Percentiles rank a stretch among this genome's conserved stretches.
These are phyloP conservation scores for Emesis russula DNA, from an alignment of 2,888 invertebrate species.

Conservation along the genomic window DNA sequence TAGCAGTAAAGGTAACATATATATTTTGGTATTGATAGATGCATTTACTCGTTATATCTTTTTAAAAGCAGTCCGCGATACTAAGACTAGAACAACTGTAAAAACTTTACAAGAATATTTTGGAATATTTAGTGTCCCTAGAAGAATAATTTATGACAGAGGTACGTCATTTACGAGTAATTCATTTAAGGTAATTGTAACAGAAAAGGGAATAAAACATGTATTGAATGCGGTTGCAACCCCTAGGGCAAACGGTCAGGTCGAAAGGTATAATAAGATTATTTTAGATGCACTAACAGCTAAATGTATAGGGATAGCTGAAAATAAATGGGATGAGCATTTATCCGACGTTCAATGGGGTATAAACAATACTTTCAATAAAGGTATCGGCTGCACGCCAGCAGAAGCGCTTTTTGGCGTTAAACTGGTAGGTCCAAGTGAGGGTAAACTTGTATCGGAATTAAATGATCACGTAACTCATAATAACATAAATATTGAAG, in stretches of 20 bases:
- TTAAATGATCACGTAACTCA: no score
- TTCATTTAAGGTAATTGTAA: no score
- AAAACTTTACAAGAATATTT: conserved; percentile 34
- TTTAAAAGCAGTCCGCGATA: conserved; percentile 41
- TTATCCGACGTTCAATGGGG: not conserved
- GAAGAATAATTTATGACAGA: conserved; percentile 47
- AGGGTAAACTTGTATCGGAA: not conserved
- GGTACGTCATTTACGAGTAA: conserved; percentile 39
- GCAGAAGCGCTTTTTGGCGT: not conserved
- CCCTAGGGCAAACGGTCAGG: no score
- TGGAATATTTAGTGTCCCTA: conserved; percentile 50
- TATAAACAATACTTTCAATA: not conserved
- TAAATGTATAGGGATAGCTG: not conserved
- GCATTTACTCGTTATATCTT: conserved; percentile 36
- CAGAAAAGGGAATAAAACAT: no score
- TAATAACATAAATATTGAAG: no score
- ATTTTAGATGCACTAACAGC: no score
- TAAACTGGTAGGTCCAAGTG: not conserved
- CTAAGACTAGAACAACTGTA: conserved; percentile 32
- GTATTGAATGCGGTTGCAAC: no score
- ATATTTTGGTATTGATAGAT: conserved; percentile 53
- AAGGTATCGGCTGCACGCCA: not conserved
- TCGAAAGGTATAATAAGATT: no score
- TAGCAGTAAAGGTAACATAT: conserved; percentile 29
- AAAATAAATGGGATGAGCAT: not conserved